These are phyloP conservation scores for Rhinichthys klamathensis DNA, from an alignment of 2,113 vertebrate genomes.

Conservation along the genomic window DNA sequence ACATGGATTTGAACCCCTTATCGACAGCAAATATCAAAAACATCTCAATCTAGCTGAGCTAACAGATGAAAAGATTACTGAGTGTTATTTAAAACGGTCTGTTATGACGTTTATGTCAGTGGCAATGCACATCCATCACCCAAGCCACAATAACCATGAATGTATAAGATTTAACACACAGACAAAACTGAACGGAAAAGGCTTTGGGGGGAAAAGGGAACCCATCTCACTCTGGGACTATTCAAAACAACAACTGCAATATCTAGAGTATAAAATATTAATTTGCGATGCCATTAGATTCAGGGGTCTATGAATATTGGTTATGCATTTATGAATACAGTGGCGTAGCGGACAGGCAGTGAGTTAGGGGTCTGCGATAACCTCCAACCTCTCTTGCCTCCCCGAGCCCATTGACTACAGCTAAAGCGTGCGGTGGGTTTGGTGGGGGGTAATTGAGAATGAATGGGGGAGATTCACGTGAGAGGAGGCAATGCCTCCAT, in stretches of 20 bases:
- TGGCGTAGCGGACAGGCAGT: too few relatives aligned
- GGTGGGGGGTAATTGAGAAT: too few relatives aligned
- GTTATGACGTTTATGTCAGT: not conserved
- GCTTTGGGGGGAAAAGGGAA: not conserved
- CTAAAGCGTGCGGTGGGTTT: too few relatives aligned
- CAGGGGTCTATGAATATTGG: not conserved
- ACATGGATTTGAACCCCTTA: conserved; percentile 51
- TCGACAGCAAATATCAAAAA: conserved; percentile 11
- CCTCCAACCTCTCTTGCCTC: too few relatives aligned
- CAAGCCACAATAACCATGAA: not conserved
- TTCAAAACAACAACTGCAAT: not conserved
- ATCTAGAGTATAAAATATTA: not conserved
- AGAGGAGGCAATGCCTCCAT: too few relatives aligned
- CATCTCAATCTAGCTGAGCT: not conserved
- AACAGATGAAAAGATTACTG: not conserved
- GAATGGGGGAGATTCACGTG: too few relatives aligned
- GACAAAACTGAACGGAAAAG: not conserved
- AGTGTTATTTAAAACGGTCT: not conserved
- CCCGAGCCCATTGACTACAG: too few relatives aligned
- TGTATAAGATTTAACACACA: not conserved
- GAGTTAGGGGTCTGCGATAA: too few relatives aligned
- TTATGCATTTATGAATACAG: not conserved
- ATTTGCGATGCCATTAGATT: not conserved
- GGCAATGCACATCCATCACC: not conserved
- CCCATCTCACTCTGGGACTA: not conserved